Evolutionary conservation across 2,113 vertebrate genomes (phyloP).

Genomic region (Ctenomys sociabilis): DNA sequence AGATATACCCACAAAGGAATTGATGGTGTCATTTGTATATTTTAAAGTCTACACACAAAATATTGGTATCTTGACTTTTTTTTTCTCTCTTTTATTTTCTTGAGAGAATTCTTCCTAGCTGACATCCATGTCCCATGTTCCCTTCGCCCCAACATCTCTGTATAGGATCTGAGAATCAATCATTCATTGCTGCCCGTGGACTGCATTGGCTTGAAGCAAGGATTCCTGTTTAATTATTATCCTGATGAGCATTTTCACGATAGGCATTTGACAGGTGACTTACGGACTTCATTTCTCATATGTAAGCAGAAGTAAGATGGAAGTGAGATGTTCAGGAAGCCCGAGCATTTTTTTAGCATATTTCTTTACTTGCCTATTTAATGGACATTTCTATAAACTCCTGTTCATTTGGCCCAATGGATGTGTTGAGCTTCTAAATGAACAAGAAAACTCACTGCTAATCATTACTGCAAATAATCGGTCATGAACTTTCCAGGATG

Average conservation of each 20-base stretch:
- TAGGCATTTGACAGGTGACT: not conserved
- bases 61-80: not conserved
- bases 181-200: not conserved
- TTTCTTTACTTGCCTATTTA: not conserved
- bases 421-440: not conserved
- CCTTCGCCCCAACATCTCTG: not conserved
- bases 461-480: not conserved
- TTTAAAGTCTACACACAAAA: not conserved
- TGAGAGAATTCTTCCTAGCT: not conserved
- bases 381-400: not conserved
- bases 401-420: not conserved
- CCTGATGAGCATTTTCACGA: not conserved
- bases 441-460: not conserved
- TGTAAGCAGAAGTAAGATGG: not conserved
- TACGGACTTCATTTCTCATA: not conserved
- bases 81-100: not conserved
- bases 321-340: not conserved
- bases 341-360: not conserved
- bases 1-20: not conserved
- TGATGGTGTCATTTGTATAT: not conserved
- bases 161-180: not conserved
- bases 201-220: not conserved
- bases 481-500: not conserved
- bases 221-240: not conserved
- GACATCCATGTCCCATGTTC: fast-evolving